A percentile compares a stretch with the other conserved stretches of the same genome.
Conservation (phyloP, 1,140 invertebrate genomes). For the Samia ricini region DNA sequence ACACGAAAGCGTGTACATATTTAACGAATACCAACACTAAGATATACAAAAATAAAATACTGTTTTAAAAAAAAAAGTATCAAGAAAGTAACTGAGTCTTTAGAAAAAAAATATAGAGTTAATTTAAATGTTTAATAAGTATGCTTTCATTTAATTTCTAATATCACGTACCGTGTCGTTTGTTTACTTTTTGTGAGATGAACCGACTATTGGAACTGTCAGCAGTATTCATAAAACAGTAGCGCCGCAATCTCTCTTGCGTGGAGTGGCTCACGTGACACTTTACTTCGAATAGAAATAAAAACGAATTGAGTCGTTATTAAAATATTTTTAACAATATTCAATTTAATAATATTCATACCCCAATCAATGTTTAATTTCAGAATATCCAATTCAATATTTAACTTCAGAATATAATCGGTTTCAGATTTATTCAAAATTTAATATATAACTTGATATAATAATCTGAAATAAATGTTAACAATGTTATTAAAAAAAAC, state of each 20-base stretch:
- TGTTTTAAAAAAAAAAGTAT: constrained; percentile 11
- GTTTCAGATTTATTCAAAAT: no score
- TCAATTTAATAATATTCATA: background rate
- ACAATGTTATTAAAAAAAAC: no score
- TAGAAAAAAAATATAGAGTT: background rate
- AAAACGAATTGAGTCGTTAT: constrained; percentile 3
- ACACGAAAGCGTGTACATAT: constrained; percentile 37
- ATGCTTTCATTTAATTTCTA: constrained; percentile 13
- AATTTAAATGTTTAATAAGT: background rate
- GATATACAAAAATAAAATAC: constrained; percentile 22
- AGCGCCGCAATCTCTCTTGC: constrained; percentile 38
- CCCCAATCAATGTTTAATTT: no score
- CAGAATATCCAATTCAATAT: no score
- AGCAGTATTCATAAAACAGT: constrained; percentile 56
- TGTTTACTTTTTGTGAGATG: constrained; percentile 21
- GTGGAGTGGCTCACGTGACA: constrained; percentile 38
- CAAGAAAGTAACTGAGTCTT: background rate
- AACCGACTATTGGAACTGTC: constrained; percentile 56
- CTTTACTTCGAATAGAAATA: constrained; percentile 32
- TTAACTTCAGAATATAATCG: no score
- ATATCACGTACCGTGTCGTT: constrained; percentile 18
- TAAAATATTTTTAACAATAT: background rate
- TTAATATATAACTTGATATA: no score
- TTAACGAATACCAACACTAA: constrained; percentile 31
- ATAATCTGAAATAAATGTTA: no score